Conservation (phyloP, 2,888 invertebrate genomes). For the Diogma glabrata region DNA sequence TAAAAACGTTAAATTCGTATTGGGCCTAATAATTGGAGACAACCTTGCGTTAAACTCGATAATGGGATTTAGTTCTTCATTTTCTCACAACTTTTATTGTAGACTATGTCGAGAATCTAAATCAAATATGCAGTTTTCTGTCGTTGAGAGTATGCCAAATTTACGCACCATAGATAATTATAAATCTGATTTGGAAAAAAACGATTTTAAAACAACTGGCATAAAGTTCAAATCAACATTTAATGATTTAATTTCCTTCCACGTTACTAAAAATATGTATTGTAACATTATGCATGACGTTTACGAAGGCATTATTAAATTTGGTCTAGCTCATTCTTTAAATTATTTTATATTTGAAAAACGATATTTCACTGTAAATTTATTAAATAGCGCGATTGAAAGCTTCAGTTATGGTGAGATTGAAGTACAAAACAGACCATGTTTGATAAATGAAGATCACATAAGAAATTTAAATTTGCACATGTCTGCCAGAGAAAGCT, state of each 20-base stretch:
- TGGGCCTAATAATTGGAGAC: background rate
- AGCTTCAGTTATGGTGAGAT: background rate
- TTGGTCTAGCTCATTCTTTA: background rate
- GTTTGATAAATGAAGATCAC: background rate
- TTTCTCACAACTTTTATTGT: background rate
- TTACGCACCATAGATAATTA: background rate
- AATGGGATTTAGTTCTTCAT: background rate
- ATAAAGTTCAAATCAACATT: background rate
- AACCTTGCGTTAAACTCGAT: background rate
- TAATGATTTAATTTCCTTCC: background rate
- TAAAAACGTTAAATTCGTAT: background rate
- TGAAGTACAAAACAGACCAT: background rate
- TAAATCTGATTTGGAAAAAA: background rate
- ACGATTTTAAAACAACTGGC: background rate
- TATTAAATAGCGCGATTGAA: background rate
- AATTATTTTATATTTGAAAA: background rate
- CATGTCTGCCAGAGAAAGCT: constrained; percentile 1
- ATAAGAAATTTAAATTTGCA: too few species aligned
- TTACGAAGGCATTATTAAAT: background rate
- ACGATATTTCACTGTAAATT: background rate
- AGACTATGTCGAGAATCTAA: background rate
- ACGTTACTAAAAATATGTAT: background rate
- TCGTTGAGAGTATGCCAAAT: background rate
- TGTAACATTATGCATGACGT: background rate
- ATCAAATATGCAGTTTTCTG: background rate